Conservation (phyloP, 2,113 vertebrate species). For the Sebastes fasciatus region DNA sequence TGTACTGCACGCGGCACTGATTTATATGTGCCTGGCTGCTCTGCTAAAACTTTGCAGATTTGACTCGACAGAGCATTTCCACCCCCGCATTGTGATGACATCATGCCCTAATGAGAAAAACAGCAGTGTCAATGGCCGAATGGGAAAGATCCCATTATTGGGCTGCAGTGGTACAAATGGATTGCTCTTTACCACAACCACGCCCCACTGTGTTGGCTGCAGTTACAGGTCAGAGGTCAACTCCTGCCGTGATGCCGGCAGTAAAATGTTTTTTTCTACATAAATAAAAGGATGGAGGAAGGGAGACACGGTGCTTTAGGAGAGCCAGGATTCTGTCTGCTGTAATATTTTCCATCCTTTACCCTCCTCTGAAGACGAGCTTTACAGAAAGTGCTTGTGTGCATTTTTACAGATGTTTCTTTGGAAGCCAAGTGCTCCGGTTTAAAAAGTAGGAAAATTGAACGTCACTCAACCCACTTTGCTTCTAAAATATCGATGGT, state of each 20-base stretch:
- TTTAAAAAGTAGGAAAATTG: conserved; percentile 46
- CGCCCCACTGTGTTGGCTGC: conserved; percentile 43
- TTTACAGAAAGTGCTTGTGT: conserved; percentile 49
- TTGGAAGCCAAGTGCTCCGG: conserved; percentile 41
- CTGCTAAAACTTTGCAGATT: conserved; percentile 48
- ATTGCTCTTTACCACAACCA: conserved; percentile 49
- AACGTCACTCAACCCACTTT: conserved; percentile 47
- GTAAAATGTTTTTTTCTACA: conserved; percentile 20
- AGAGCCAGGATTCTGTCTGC: conserved; percentile 15
- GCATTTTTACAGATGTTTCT: conserved; percentile 52
- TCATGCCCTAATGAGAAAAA: conserved; percentile 62
- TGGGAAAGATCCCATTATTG: conserved; percentile 58
- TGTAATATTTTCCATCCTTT: conserved; percentile 68
- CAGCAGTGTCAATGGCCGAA: conserved; percentile 42
- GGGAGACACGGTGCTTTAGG: background rate
- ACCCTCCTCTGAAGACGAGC: conserved; percentile 38
- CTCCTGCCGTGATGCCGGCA: conserved; percentile 32
- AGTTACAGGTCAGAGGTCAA: conserved; percentile 66
- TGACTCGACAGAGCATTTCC: conserved; percentile 49
- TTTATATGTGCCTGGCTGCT: conserved; percentile 50
- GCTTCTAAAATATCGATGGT: conserved; percentile 46
- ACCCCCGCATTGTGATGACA: conserved; percentile 55
- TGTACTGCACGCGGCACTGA: conserved; percentile 35
- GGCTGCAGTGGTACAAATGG: conserved; percentile 42
- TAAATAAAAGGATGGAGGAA: conserved; percentile 23